Percentiles rank a stretch among this genome's conserved stretches.
Evolutionary conservation across 2,113 vertebrate genomes (phyloP).

Genomic region (Aphyosemion australe): DNA sequence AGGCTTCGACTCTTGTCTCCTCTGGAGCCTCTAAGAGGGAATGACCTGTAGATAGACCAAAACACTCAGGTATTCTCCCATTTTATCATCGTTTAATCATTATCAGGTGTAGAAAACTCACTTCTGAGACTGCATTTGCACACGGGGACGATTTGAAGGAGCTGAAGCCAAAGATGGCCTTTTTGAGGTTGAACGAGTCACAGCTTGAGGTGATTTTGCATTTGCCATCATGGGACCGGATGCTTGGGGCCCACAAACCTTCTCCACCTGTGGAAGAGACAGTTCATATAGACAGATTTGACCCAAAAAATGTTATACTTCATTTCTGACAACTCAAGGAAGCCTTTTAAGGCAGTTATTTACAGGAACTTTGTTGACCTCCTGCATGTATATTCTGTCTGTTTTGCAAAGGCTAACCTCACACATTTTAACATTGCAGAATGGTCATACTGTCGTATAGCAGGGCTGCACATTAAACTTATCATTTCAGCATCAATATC

Average conservation of each 20-base stretch:
- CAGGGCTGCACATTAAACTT: no score
- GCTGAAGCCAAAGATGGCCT: slow-evolving; percentile 17
- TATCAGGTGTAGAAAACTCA: slow-evolving; percentile 27
- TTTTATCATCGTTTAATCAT: background rate
- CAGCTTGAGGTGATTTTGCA: background rate
- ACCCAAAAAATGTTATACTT: no score
- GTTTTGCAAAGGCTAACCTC: no score
- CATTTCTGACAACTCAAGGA: no score
- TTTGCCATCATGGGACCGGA: slow-evolving; percentile 34
- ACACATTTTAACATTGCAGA: no score
- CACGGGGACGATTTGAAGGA: slow-evolving; percentile 12
- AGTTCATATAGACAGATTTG: slow-evolving; percentile 16
- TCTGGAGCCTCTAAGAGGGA: slow-evolving; percentile 88
- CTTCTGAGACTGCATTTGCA: slow-evolving; percentile 52
- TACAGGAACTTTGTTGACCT: no score
- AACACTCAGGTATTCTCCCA: background rate
- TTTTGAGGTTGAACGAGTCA: slow-evolving; percentile 4
- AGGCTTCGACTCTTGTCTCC: slow-evolving; percentile 88
- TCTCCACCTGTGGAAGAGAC: slow-evolving; percentile 82
- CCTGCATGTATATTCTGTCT: no score
- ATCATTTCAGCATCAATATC: no score
- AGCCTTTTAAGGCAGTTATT: no score
- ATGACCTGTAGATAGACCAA: slow-evolving; percentile 72
- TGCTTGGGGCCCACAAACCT: slow-evolving; percentile 83
- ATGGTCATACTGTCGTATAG: no score